A percentile compares a stretch with the other conserved stretches of the same genome.
phyloP scores from a whole-genome alignment of 2,888 invertebrate genomes.

The Philaethria dido region DNA sequence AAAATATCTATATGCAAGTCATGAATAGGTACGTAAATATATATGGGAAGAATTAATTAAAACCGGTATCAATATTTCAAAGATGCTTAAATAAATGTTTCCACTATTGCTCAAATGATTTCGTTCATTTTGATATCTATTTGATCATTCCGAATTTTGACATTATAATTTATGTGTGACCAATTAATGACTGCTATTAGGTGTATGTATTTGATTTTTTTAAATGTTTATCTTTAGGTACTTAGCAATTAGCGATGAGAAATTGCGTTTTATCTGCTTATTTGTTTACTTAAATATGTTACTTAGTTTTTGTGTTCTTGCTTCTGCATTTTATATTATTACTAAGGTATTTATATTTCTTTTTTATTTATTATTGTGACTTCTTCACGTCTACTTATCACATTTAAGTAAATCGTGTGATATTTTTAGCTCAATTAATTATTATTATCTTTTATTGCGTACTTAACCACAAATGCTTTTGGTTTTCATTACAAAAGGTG shows the following conservation, averaged over 20 bases:
- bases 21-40: slow-evolving; percentile 8
- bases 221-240: slow-evolving; percentile 37
- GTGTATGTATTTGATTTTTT: slow-evolving; percentile 30
- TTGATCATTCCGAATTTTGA: slow-evolving; percentile 32
- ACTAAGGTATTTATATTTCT: slow-evolving; percentile 50
- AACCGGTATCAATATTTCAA: neutral
- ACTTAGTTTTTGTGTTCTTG: slow-evolving; percentile 61
- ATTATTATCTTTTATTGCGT: slow-evolving; percentile 49
- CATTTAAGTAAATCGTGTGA: slow-evolving; percentile 67
- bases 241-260: slow-evolving; percentile 75
- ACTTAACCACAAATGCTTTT: slow-evolving; percentile 52
- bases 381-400: slow-evolving; percentile 65
- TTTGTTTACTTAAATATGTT: slow-evolving; percentile 52
- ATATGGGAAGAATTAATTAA: neutral
- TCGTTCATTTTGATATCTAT: slow-evolving; percentile 9
- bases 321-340: slow-evolving; percentile 63
- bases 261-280: slow-evolving; percentile 55
- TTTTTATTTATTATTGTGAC: slow-evolving; percentile 56
- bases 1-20: neutral
- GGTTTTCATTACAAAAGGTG: slow-evolving; percentile 1
- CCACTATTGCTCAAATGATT: slow-evolving; percentile 27
- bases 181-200: slow-evolving; percentile 23
- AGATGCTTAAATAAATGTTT: slow-evolving; percentile 1
- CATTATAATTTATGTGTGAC: slow-evolving; percentile 29
- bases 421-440: slow-evolving; percentile 72